Evolutionary conservation across 1,140 invertebrate genomes (phyloP).

Genomic region (Chrysomallon squamiferum): DNA sequence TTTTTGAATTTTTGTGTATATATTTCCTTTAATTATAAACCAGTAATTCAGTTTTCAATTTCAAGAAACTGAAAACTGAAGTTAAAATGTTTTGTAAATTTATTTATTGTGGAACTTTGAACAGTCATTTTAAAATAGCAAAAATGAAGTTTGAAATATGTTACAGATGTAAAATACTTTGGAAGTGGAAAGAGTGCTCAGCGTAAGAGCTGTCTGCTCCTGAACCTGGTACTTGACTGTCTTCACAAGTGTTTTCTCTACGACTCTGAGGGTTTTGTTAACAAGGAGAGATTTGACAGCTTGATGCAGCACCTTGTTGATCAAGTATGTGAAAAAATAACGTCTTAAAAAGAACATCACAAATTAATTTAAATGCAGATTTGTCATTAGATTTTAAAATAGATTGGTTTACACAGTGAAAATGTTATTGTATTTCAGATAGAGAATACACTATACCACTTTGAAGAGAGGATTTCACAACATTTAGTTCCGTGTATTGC

Average conservation of each 20-base stretch:
- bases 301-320: conserved; percentile 87
- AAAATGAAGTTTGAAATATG: no score
- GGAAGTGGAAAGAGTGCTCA: conserved; percentile 30
- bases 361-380: not conserved
- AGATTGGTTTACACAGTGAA: no score
- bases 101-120: no score
- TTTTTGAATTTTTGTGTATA: no score
- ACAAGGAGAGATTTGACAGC: conserved; percentile 81
- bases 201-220: conserved; percentile 56
- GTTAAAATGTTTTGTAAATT: no score
- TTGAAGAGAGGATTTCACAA: conserved; percentile 69
- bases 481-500: conserved; percentile 80
- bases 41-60: no score
- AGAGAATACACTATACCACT: conserved; percentile 75
- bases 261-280: conserved; percentile 81
- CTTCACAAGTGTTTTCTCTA: conserved; percentile 81
- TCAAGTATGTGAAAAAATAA: conserved; percentile 67
- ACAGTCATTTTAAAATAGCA: no score
- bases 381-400: no score
- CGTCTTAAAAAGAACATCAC: not conserved
- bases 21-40: no score
- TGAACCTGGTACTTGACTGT: conserved; percentile 76
- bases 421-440: conserved; percentile 68
- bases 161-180: conserved; percentile 33
- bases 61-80: no score